Conservation (phyloP, 2,888 invertebrate species). For the Melieria omissa region DNA sequence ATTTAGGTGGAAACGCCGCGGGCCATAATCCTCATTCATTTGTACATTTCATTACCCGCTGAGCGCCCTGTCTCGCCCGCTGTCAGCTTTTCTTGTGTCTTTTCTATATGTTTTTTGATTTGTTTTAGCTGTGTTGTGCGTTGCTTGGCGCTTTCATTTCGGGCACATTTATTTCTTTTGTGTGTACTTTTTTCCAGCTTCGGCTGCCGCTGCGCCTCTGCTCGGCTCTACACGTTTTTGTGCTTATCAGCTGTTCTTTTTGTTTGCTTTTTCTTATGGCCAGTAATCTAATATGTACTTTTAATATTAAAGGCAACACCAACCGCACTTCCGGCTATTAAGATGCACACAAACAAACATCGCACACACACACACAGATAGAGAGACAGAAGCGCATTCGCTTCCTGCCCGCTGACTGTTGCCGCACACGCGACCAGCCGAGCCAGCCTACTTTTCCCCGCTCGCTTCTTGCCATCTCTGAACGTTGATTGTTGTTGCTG, state of each 20-base stretch:
- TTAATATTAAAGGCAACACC: conserved; percentile 28
- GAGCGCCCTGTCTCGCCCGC: no score
- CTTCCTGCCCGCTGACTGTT: no score
- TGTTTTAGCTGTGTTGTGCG: no score
- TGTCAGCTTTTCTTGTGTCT: no score
- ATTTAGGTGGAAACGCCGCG: no score
- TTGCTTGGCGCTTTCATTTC: neutral
- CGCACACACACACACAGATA: neutral
- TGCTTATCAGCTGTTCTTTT: neutral
- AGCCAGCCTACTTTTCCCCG: neutral
- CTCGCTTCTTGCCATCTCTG: neutral
- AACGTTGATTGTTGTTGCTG: no score
- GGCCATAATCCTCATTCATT: no score
- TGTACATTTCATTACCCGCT: no score
- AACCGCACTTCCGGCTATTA: conserved; percentile 35
- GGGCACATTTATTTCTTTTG: neutral
- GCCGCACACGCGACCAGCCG: no score
- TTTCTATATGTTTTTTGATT: no score
- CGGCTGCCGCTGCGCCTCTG: no score
- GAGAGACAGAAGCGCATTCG: neutral
- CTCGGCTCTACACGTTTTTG: neutral
- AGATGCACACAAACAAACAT: conserved; percentile 1
- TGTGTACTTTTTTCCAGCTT: neutral
- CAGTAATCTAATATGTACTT: conserved; percentile 29
- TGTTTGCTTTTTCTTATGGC: conserved; percentile 7